phyloP scores from a whole-genome alignment of 2,797 vertebrate species.

The Notoglanidium macrostoma region DNA sequence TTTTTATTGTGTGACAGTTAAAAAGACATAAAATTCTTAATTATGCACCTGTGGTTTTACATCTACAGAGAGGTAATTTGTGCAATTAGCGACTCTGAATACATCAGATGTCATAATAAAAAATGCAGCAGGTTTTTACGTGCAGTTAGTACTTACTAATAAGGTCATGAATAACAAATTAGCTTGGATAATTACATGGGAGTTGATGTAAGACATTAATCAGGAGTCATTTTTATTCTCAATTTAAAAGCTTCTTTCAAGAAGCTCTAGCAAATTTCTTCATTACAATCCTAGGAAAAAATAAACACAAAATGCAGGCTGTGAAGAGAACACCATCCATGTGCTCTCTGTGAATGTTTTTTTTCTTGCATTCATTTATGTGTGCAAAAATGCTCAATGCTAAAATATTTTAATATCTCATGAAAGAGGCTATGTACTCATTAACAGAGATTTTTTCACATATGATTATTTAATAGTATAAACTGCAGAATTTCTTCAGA shows the following conservation, averaged over 20 bases:
- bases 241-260: neutral
- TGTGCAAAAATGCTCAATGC: neutral
- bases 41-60: neutral
- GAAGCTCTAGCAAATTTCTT: neutral
- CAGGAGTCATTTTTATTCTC: neutral
- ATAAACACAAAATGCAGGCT: neutral
- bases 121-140: neutral
- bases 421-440: neutral
- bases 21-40: neutral
- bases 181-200: neutral
- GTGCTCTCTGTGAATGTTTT: neutral
- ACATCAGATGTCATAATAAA: neutral
- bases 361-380: neutral
- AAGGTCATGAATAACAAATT: neutral
- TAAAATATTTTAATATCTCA: neutral
- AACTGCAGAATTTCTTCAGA: neutral
- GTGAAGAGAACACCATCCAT: neutral
- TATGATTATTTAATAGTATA: neutral
- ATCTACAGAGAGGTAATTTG: neutral
- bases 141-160: neutral
- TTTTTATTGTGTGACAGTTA: neutral
- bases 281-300: neutral
- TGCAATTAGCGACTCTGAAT: constrained; percentile 4
- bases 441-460: neutral
- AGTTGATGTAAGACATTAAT: neutral